Evolutionary conservation across 1,140 invertebrate genomes (phyloP).

Genomic region (Pteromalus puparum): DNA sequence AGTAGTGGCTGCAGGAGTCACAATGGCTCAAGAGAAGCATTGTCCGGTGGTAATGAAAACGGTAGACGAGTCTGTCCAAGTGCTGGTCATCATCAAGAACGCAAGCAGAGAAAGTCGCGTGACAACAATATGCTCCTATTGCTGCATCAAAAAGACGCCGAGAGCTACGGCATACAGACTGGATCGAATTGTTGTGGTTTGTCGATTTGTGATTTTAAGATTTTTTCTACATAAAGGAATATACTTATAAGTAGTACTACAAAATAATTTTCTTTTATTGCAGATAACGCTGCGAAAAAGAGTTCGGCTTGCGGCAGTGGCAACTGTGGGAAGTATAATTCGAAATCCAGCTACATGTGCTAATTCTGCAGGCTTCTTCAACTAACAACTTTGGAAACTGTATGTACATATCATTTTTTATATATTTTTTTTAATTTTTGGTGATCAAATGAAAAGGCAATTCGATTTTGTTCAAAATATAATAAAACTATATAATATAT

Average conservation of each 20-base stretch:
- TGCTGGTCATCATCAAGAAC: constrained; percentile 42
- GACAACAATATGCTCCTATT: constrained; percentile 57
- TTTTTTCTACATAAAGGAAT: neutral
- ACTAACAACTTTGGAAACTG: neutral
- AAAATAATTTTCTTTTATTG: neutral
- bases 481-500: constrained; percentile 69
- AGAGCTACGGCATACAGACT: constrained; percentile 45
- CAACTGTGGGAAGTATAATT: constrained; percentile 5
- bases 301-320: neutral
- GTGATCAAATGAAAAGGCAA: constrained; percentile 5
- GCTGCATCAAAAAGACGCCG: constrained; percentile 57
- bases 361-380: neutral
- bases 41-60: neutral
- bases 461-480: constrained; percentile 60
- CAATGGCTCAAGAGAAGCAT: neutral
- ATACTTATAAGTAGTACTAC: too few relatives aligned
- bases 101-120: constrained; percentile 46
- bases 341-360: constrained; percentile 27
- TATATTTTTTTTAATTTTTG: neutral
- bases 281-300: constrained; percentile 30
- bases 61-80: constrained; percentile 6
- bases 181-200: constrained; percentile 23
- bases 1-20: neutral
- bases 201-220: neutral
- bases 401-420: neutral